phyloP scores from a whole-genome alignment of 2,888 invertebrate species.

The Leptopilina myrica region DNA sequence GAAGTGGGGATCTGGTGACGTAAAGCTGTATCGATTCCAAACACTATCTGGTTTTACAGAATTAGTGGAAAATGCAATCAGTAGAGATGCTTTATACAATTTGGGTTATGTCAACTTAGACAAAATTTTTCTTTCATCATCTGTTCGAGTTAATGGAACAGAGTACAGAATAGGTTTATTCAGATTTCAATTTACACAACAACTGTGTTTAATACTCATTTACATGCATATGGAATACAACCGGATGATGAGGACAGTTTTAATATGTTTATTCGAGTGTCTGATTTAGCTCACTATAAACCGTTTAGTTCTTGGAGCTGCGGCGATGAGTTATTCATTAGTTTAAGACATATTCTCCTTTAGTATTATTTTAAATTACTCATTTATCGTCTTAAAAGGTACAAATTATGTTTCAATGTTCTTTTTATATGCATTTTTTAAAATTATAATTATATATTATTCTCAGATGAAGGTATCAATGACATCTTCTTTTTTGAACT shows the following conservation, averaged over 20 bases:
- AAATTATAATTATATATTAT: background rate
- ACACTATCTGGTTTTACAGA: conserved; percentile 7
- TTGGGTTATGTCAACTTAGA: conserved; percentile 35
- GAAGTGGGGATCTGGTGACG: too few relatives aligned
- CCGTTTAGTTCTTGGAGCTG: conserved; percentile 50
- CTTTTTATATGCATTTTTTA: background rate
- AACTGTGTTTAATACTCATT: conserved; percentile 39
- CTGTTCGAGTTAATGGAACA: conserved; percentile 35
- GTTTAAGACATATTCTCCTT: conserved; percentile 51
- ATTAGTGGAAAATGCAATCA: conserved; percentile 58
- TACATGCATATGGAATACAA: conserved; percentile 47
- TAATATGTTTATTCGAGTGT: conserved; percentile 36
- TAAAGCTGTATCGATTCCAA: conserved; percentile 22
- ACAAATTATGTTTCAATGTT: too few relatives aligned
- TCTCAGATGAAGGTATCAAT: conserved; percentile 33
- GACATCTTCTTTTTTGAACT: conserved; percentile 28
- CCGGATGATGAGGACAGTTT: conserved; percentile 33
- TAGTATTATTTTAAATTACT: conserved; percentile 16
- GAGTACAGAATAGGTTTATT: conserved; percentile 34
- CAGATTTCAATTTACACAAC: conserved; percentile 37
- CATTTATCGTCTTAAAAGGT: background rate
- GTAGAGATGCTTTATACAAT: conserved; percentile 27
- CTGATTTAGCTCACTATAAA: conserved; percentile 48
- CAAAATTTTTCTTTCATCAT: too few relatives aligned
- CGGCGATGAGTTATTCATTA: conserved; percentile 48